Conservation (phyloP, 1,140 invertebrate genomes). For the Lysiphlebus fabarum region DNA sequence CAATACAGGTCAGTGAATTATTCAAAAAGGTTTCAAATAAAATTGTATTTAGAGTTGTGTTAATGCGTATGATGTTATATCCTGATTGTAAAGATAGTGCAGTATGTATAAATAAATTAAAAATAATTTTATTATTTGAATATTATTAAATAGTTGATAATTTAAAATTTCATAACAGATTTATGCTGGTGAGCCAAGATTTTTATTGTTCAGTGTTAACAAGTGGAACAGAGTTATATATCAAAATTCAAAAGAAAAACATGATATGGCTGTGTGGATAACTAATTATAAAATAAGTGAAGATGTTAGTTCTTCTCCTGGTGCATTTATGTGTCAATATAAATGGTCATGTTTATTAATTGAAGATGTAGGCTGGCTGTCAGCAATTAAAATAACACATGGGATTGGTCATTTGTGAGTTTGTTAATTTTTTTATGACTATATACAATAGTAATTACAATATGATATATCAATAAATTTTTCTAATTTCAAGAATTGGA, state of each 20-base stretch:
- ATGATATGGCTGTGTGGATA: slow-evolving; percentile 11
- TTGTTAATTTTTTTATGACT: no score
- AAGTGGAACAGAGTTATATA: slow-evolving; percentile 6
- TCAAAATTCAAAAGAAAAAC: slow-evolving; percentile 4
- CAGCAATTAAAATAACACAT: slow-evolving; percentile 14
- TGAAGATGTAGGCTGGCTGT: slow-evolving; percentile 12
- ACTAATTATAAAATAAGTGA: slow-evolving; percentile 1
- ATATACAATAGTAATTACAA: no score
- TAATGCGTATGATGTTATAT: slow-evolving; percentile 8
- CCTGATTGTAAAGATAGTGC: slow-evolving; percentile 7
- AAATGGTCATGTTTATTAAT: slow-evolving; percentile 13
- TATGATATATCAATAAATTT: no score
- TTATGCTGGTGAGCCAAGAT: background rate
- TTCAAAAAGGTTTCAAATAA: slow-evolving; percentile 2
- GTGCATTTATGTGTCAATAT: slow-evolving; percentile 7
- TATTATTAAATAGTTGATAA: background rate
- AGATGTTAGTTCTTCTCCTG: background rate
- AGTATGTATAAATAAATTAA: slow-evolving; percentile 1
- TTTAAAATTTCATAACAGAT: slow-evolving; percentile 4
- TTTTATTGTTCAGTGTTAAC: slow-evolving; percentile 11
- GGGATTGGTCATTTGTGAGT: slow-evolving; percentile 15
- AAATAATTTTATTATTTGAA: background rate
- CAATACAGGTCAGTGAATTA: slow-evolving; percentile 9
- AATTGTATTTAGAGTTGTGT: background rate
- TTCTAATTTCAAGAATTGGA: no score